A percentile compares a stretch with the other conserved stretches of the same genome.
phyloP scores from a whole-genome alignment of 2,113 vertebrate species.

The Sapajus apella region DNA sequence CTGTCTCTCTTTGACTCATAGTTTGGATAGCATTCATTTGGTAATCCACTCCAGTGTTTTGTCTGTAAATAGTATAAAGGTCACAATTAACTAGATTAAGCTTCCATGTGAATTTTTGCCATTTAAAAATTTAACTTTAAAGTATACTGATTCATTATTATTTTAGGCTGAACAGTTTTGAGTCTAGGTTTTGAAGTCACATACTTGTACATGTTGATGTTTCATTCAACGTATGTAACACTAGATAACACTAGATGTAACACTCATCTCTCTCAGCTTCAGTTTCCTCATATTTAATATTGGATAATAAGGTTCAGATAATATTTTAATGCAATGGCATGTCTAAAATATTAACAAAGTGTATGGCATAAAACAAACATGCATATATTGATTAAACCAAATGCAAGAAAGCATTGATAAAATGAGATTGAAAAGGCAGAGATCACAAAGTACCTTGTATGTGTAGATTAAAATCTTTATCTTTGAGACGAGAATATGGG shows the following conservation, averaged over 20 bases:
- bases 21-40: neutral
- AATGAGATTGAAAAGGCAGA: neutral
- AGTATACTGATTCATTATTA: neutral
- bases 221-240: neutral
- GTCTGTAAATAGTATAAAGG: neutral
- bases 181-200: neutral
- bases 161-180: neutral
- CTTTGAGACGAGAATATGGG: neutral
- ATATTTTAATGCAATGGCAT: neutral
- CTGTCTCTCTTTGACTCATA: neutral
- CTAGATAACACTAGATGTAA: too few species aligned
- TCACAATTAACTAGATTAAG: neutral
- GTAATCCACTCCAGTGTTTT: neutral
- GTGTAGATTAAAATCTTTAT: neutral
- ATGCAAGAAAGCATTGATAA: neutral
- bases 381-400: neutral
- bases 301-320: neutral
- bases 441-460: neutral
- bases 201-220: neutral
- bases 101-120: neutral
- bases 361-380: neutral
- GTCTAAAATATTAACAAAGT: neutral
- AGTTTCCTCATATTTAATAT: neutral
- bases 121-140: neutral
- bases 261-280: neutral